Base-by-base conservation (phyloP, 2,113 vertebrate species). In the Ciconia maguari region DNA sequence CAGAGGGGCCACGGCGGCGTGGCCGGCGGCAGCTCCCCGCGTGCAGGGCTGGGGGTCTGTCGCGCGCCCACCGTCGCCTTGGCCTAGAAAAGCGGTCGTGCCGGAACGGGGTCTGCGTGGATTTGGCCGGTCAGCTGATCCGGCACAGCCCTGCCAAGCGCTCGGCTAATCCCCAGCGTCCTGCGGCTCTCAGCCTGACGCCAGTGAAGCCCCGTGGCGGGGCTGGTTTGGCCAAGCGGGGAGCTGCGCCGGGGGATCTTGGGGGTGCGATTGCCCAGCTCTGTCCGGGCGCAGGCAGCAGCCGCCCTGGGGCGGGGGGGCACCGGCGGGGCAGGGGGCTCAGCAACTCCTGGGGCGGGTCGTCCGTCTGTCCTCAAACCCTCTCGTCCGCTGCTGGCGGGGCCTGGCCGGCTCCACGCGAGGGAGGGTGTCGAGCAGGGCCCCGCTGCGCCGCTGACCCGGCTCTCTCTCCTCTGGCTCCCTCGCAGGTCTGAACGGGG, bases 401-500 rank as follows among this genome's bases (percentile, higher is more conserved):
- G 46, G 26, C n/a, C 46, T 16, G 13, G 52, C 51, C 2, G 27
- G 27, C 22, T 17, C 17, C 0, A 10, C 2, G 3, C 2, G 8
- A 36, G 36, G 58, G 51, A 36, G 15, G 32, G 66, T 2, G 27
- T 34, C 1, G 7, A 42, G 44, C 6, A 44, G 4, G 19, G 19
- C 42, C 36, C 21, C 0, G 16, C 54, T 16, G 4, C 51, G 0
- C 54, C 6, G 0, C 71, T 89, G 66, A 95, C 46, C 24, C 3
- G 1, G 2, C 14, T 22, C 3, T 54, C 16, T 76, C 61, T 48
- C 9, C 44, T 64, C 64, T 68, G 76, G 80, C 79, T 93, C 32
- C 70, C 71, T 76, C 22, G 18, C 98, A 99, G 99, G 99, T 98
- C 97, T 99, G 98, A 99, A 99, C 96, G 99, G 99, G 97, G 99